Percentiles rank a stretch among this genome's conserved stretches.
Evolutionary conservation across 2,888 invertebrate genomes (phyloP).

Genomic region (Caenorhabditis sinica): DNA sequence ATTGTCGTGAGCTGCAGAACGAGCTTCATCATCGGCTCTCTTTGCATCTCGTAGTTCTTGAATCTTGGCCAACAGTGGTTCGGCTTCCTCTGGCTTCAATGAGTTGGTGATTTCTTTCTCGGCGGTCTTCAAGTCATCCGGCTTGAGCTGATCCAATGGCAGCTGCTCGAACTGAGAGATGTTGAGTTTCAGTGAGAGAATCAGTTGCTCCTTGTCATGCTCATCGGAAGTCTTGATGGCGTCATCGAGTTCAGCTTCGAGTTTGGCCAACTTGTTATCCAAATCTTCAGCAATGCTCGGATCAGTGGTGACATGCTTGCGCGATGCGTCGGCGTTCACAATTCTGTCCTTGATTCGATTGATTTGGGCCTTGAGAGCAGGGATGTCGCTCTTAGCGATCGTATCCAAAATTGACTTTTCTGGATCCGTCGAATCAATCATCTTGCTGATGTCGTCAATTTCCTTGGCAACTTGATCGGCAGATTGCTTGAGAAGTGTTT

Average conservation of each 20-base stretch:
- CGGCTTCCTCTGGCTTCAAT: constrained; percentile 59
- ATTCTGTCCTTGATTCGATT: constrained; percentile 31
- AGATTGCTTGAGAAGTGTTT: constrained; percentile 71
- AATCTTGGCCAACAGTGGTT: constrained; percentile 53
- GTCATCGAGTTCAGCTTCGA: constrained; percentile 58
- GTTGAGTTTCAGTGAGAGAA: constrained; percentile 64
- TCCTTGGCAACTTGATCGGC: constrained; percentile 70
- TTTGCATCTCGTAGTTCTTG: constrained; percentile 53
- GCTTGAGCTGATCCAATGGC: constrained; percentile 62
- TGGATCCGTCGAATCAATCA: constrained; percentile 32
- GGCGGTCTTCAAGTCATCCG: constrained; percentile 59
- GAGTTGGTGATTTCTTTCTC: constrained; percentile 62
- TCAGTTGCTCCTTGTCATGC: constrained; percentile 39
- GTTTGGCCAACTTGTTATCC: constrained; percentile 44
- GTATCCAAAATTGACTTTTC: no score
- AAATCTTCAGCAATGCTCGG: constrained; percentile 59
- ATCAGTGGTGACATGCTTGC: constrained; percentile 26
- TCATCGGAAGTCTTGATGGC: constrained; percentile 29
- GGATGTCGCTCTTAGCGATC: neutral
- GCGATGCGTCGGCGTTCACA: neutral
- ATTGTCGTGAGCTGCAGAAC: constrained; percentile 64
- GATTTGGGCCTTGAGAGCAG: constrained; percentile 47
- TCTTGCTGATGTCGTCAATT: constrained; percentile 59
- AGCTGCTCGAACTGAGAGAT: constrained; percentile 65
- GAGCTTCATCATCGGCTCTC: constrained; percentile 61